Evolutionary conservation across 53 echinoderm and acorn worm genomes (phyloP), one percentile per base, ranked within the genome.

Genomic region (Henricia sp.): DNA sequence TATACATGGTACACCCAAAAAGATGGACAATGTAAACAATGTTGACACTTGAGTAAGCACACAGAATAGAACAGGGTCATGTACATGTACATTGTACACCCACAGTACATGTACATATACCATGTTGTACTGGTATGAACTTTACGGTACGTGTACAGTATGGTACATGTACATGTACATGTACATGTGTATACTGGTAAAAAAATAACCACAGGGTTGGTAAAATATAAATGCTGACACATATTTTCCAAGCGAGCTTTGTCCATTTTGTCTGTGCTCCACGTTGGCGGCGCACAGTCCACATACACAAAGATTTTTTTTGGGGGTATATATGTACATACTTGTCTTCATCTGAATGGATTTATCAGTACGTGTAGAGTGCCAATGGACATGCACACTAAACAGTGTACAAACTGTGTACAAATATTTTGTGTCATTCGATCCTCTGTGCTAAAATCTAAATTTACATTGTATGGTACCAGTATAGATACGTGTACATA

Each of bases 71-170:
- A n/a, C n/a, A n/a, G n/a, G n/a, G n/a, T n/a, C 55, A 55, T 6
- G 55, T 55, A 55, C 55, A 55, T 55, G 55, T 55, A 55, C 55
- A 19, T 55, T 55, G 55, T 55, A 55, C 55, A 55, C 21, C 4
- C 23, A 55, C 21, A 17, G 11, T 55, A 27, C 4, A 55, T 55
- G 55, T 55, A 17, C 55, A 55, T 44, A 13, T 44, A 44, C 6
- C 44, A 44, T 6, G 44, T 11, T 55, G 21, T 4, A 55, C 4
- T 10, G 4, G 23, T 55, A 17, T 55, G 8, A 23, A 37, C 19
- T 20, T 37, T 64, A 12, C 20, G 6, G 11, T 65, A 36, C 65
- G 17, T 65, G 37, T 12, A 65, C 25, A 25, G 10, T 26, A 8
- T 25, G 4, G 0, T 58, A 25, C 25, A 13, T 44, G 26, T 74